Conservation (phyloP, 2,888 invertebrate genomes). For the Philaethria dido region DNA sequence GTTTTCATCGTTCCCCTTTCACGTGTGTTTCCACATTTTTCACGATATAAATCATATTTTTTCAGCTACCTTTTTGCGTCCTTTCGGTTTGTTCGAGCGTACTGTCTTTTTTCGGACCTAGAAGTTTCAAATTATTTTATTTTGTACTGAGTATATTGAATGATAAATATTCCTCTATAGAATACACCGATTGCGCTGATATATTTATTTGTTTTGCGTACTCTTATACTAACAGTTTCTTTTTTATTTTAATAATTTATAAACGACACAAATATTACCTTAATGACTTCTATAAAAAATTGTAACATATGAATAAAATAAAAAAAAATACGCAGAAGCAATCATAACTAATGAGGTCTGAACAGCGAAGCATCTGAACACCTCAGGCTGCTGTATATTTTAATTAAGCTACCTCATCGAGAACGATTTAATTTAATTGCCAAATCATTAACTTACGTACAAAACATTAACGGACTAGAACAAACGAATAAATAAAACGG, state of each 20-base stretch:
- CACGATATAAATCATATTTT: slow-evolving; percentile 84
- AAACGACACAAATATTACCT: not conserved
- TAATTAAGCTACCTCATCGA: slow-evolving; percentile 80
- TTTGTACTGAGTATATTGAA: slow-evolving; percentile 69
- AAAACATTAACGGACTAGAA: slow-evolving; percentile 80
- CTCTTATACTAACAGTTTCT: not conserved
- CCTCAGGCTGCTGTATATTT: slow-evolving; percentile 71
- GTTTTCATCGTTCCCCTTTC: slow-evolving; percentile 79
- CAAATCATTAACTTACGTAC: slow-evolving; percentile 83
- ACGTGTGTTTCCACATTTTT: slow-evolving; percentile 84
- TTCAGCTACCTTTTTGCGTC: slow-evolving; percentile 82
- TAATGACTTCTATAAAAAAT: slow-evolving; percentile 1
- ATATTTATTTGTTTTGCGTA: not conserved
- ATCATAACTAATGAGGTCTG: slow-evolving; percentile 49
- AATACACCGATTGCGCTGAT: not conserved
- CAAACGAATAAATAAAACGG: slow-evolving; percentile 69
- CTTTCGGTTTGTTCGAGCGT: slow-evolving; percentile 79
- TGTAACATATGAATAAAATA: slow-evolving; percentile 12
- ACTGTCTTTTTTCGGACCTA: slow-evolving; percentile 80
- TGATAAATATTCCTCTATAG: not conserved
- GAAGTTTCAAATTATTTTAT: slow-evolving; percentile 77
- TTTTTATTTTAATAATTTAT: not conserved
- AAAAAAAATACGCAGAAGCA: slow-evolving; percentile 31
- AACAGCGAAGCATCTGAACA: slow-evolving; percentile 60
- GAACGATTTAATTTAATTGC: slow-evolving; percentile 83